Conservation (phyloP, 2,113 vertebrate genomes). For the Petromus typicus region DNA sequence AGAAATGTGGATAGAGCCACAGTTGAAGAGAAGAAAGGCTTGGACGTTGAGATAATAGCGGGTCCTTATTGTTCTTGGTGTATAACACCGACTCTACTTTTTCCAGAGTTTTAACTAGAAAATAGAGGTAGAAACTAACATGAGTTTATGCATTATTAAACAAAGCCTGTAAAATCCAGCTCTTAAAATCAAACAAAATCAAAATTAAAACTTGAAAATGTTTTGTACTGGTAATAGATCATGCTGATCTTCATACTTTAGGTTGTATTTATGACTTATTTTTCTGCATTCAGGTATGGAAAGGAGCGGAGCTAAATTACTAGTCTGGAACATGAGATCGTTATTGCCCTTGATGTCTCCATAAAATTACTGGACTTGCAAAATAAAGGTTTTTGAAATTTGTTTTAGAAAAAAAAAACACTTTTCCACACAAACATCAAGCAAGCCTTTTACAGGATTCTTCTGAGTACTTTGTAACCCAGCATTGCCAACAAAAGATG, state of each 20-base stretch:
- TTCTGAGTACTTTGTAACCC: not conserved
- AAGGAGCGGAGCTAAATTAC: not conserved
- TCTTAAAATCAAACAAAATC: conserved; percentile 4
- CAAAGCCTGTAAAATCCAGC: not conserved
- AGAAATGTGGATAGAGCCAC: not conserved
- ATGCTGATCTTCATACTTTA: not conserved
- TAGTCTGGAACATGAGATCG: not conserved
- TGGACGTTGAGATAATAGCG: conserved; percentile 52
- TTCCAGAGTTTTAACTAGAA: conserved; percentile 51
- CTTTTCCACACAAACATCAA: conserved; percentile 29
- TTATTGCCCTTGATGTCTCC: conserved; percentile 37
- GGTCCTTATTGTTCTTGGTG: conserved; percentile 51
- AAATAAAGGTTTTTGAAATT: conserved; percentile 62
- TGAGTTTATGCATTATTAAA: not conserved
- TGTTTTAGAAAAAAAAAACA: not conserved
- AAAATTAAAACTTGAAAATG: not conserved
- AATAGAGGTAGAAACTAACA: conserved; percentile 49
- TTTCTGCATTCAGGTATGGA: conserved; percentile 37
- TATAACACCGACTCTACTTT: not conserved
- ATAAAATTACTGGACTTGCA: conserved; percentile 55
- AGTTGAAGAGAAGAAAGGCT: conserved; percentile 47
- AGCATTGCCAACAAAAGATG: conserved; percentile 44
- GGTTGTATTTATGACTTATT: not conserved
- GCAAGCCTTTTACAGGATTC: not conserved
- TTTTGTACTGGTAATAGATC: conserved; percentile 11